Evolutionary conservation across 2,888 invertebrate species (phyloP), one percentile per base, ranked within the genome.

Genomic region (Cantharis rufa): DNA sequence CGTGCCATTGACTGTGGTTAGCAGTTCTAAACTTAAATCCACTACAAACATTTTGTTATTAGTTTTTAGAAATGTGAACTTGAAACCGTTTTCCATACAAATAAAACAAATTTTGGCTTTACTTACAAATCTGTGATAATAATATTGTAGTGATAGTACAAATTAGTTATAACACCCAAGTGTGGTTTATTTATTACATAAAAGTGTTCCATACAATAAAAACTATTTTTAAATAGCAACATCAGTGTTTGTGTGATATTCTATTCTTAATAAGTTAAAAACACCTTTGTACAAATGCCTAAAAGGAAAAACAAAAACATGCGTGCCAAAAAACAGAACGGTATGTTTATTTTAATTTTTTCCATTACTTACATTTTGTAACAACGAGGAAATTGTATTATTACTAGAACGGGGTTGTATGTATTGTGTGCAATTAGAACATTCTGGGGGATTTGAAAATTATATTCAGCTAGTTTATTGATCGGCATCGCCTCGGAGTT

Each of bases 281-380:
- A 61, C 48, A 48, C 48, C 48, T 48, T 48, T 48, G 48, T 48
- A 7, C 21, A 78, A 84, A 85, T 80, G 84, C 70, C 83, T 81
- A 83, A 80, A 73, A 83, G 82, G 81, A 85, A 82, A 78, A 84
- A 83, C 75, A 83, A 85, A 69, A 84, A 84, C 77, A 85, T 83
- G 82, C 79, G 85, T 78, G 82, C 84, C 78, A 86, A 84, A 82
- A 85, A 86, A 79, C 84, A 84, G 72, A 85, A 86, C 76, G 86
- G 86, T 86, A 84, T 74, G 84, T 81, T 71, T 64, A 18, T 66
- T 66, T 66, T 21, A n/a, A n/a, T 21, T 21, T 24, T 66, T 66
- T 66, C 21, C 13, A 21, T 66, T 66, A 24, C 64, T 66, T 66
- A 2, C 64, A 16, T 16, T 63, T 63, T 63, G 4, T 48, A 48